phyloP scores from a whole-genome alignment of 2,797 vertebrate species.

The Euphonia xanthogaster region DNA sequence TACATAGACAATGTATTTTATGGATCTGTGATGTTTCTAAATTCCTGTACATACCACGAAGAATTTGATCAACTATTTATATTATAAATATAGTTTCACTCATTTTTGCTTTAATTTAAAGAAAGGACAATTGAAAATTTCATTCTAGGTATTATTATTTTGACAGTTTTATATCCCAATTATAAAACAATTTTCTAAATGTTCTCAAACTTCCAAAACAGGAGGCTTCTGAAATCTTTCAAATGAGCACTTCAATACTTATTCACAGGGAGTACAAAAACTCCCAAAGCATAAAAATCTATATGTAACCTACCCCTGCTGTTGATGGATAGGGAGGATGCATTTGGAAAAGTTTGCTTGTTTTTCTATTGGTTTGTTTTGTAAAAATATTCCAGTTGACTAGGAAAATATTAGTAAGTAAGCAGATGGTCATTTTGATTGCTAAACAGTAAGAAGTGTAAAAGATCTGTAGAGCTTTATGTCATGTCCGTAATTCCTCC shows the following conservation, averaged over 20 bases:
- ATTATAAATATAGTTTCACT: background rate
- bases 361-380: background rate
- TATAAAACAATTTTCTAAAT: background rate
- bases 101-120: background rate
- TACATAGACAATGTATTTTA: background rate
- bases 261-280: background rate
- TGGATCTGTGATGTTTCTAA: background rate
- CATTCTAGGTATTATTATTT: background rate
- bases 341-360: background rate
- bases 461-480: background rate
- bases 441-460: background rate
- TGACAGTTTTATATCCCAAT: background rate
- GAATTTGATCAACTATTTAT: background rate
- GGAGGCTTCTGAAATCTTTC: background rate
- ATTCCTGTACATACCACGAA: background rate
- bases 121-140: background rate
- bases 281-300: background rate
- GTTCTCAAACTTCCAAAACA: background rate
- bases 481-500: background rate
- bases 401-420: background rate
- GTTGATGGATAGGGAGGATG: background rate
- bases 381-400: background rate
- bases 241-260: background rate
- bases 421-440: background rate
- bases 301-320: rapidly evolving